Evolutionary conservation across 2,113 vertebrate species (phyloP), one percentile per base, ranked within the genome.

Genomic region (Tapirus terrestris): DNA sequence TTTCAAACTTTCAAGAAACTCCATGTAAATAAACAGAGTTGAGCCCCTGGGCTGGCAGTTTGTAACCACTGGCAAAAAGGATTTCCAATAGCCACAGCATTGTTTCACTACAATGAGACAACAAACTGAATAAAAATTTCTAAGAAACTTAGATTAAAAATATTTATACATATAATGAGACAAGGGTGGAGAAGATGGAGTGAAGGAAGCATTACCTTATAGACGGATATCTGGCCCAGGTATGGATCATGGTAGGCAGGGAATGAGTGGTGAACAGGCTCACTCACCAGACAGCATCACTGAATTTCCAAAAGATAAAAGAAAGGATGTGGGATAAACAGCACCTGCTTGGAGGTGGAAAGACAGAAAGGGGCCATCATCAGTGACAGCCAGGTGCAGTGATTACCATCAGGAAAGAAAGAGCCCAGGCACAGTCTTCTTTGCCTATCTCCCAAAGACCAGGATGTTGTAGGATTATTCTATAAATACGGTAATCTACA

Each of bases 171-270:
- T 16, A 53, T 53, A 53, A 53, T 53, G 61, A 73, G 31, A 43
- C 6, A 17, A 60, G 29, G 36, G 14, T 3, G 45, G 63, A 73
- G 72, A 29, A 45, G 60, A 65, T 2, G 14, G 31, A 53, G 2
- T 11, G 20, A 86, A 39, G 8, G 9, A 16, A 48, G 13, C 12
- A 3, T 13, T 12, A 8, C 51, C 14, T 72, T 16, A 6, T 3
- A 77, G 1, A 3, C 0, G 5, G 39, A 12, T 3, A 39, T 53
- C 76, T 20, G 23, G 11, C 27, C 51, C 25, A 2, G 1, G 18
- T 3, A 4, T 17, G 16, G 33, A n/a, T 43, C 45, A 2, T 3
- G 7, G 53, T 8, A 31, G n/a, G 82, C 58, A 33, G 20, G 43
- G 23, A 36, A 23, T 2, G 43, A 27, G n/a, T 1, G n/a, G 39